Evolutionary conservation across 2,113 vertebrate genomes (phyloP), one percentile per base, ranked within the genome.

Genomic region (Shinisaurus crocodilurus): DNA sequence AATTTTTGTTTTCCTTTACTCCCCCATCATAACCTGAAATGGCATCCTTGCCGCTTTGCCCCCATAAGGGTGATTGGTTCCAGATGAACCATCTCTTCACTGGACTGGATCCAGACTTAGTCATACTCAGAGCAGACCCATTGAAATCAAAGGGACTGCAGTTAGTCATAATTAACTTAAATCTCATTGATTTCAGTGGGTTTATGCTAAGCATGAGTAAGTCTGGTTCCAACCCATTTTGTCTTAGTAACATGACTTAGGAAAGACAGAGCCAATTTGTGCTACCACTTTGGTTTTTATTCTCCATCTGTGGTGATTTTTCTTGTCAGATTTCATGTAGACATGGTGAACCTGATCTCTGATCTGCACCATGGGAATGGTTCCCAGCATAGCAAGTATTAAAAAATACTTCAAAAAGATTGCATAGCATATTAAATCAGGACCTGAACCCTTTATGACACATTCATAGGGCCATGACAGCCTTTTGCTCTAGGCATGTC

Each of bases 301-400:
- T 81, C 81, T 80, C 63, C 87, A 88, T 82, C 48, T 82, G 77
- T 29, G 67, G 50, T n/a, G 67, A 88, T 54, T 88, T 88, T 82
- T 82, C 67, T 72, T 82, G 77, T 82, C 67, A 70, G 79, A 57
- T 57, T 81, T 69, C 82, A 88, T 88, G 67, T 13, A 4, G 57
- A 27, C 57, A 8, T 83, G n/a, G 32, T 48, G 83, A 70, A n/a
- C 43, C 63, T 85, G 29, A 82, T 82, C 77, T 70, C 63, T 82
- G 45, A 81, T 82, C 79, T 81, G 43, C n/a, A 80, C 45, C 40
- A 25, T 81, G 72, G 25, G 77, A 69, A 88, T 70, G 81, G 45
- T 81, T 69, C 45, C 25, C 23, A 37, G 12, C 70, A 69, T 65
- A 87, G 40, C 86, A 79, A 67, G 60, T 60, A 50, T 13, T 48